Percentiles rank a stretch among this genome's conserved stretches.
These are phyloP conservation scores for Falco peregrinus DNA, from an alignment of 2,797 vertebrate genomes.

Conservation along the genomic window DNA sequence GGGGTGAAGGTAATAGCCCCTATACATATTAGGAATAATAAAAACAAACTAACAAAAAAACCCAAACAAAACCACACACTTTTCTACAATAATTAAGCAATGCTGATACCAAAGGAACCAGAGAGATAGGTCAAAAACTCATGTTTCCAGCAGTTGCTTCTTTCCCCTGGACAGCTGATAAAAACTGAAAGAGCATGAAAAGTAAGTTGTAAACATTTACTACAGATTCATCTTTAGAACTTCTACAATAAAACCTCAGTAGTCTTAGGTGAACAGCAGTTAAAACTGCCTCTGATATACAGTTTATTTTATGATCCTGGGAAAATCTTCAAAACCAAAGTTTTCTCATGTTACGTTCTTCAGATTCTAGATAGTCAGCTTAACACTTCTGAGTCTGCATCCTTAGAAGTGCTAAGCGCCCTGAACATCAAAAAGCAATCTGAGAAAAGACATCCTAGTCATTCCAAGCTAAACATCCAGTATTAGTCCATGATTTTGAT, in stretches of 20 bases:
- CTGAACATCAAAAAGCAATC: slow-evolving; percentile 36
- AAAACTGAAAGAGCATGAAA: neutral
- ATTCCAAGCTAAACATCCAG: slow-evolving; percentile 41
- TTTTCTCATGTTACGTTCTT: slow-evolving; percentile 37
- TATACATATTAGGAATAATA: neutral
- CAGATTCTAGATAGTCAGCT: slow-evolving; percentile 37
- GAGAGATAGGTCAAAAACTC: neutral
- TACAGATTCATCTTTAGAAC: neutral
- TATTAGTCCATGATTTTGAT: neutral
- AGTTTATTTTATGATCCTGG: slow-evolving; percentile 44
- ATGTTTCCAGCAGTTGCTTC: neutral
- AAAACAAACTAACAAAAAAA: neutral
- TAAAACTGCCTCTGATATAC: neutral
- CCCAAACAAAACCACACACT: neutral
- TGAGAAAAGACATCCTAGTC: slow-evolving; percentile 8
- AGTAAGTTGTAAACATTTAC: neutral
- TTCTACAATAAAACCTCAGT: slow-evolving; percentile 8
- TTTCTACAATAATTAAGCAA: neutral
- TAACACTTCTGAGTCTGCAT: neutral
- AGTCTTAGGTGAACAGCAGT: slow-evolving; percentile 37
- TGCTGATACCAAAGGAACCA: neutral
- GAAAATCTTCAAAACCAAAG: slow-evolving; percentile 34
- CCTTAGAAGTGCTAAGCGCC: slow-evolving; percentile 21
- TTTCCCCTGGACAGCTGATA: neutral
- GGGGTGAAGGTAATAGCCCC: neutral